Conservation (phyloP, 2,888 invertebrate species). For the Drosophila multiciliata region DNA sequence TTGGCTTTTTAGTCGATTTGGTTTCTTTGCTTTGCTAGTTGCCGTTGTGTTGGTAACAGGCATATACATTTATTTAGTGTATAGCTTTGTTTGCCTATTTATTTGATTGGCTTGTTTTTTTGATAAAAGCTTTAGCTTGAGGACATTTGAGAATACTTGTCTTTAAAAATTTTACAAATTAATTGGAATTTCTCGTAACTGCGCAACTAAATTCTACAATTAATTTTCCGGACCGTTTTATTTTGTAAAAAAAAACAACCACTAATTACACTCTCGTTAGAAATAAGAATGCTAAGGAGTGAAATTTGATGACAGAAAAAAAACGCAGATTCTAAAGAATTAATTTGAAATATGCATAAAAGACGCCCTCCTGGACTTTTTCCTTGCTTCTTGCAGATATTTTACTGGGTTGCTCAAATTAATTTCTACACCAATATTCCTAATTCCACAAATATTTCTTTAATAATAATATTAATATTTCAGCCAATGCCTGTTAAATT, state of each 20-base stretch:
- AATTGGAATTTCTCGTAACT: not conserved
- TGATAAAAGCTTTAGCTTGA: slow-evolving; percentile 59
- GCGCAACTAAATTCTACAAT: not conserved
- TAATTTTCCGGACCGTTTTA: not conserved
- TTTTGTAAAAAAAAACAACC: not conserved
- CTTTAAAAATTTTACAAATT: not conserved
- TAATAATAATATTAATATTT: no score
- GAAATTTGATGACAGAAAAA: not conserved
- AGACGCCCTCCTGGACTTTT: not conserved
- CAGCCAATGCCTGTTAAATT: no score
- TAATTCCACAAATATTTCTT: no score
- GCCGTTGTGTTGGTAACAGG: slow-evolving; percentile 20
- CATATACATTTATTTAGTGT: slow-evolving; percentile 67
- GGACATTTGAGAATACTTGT: slow-evolving; percentile 28
- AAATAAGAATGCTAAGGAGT: not conserved
- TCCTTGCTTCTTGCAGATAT: not conserved
- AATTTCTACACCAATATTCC: not conserved
- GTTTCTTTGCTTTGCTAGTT: slow-evolving; percentile 20
- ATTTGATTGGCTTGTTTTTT: slow-evolving; percentile 65
- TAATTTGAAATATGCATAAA: not conserved
- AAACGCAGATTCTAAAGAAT: not conserved
- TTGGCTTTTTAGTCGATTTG: slow-evolving; percentile 32
- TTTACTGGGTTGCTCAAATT: not conserved
- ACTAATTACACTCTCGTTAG: not conserved
- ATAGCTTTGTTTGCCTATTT: slow-evolving; percentile 69